Evolutionary conservation across 1,140 invertebrate genomes (phyloP).

Genomic region (Drosophila pandora): DNA sequence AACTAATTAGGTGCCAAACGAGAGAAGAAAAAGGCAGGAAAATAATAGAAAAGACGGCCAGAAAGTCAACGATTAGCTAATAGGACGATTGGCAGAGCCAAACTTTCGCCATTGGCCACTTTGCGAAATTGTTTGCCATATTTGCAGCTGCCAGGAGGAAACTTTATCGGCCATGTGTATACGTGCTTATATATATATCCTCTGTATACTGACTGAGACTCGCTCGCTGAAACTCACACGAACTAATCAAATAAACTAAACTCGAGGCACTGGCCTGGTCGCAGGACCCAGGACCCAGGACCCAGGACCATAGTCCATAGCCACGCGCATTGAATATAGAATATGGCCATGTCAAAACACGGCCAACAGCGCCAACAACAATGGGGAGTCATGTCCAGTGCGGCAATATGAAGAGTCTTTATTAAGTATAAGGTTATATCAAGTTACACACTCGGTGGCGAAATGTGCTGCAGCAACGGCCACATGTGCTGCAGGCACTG

Average conservation of each 20-base stretch:
- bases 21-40: constrained; percentile 26
- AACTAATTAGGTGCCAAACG: constrained; percentile 56
- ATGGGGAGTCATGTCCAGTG: constrained; percentile 30
- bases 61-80: constrained; percentile 75
- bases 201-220: neutral
- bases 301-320: neutral
- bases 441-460: constrained; percentile 66
- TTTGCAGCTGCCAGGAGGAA: constrained; percentile 73
- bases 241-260: constrained; percentile 76
- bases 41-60: constrained; percentile 21
- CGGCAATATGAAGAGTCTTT: constrained; percentile 63
- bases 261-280: constrained; percentile 22
- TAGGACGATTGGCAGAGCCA: constrained; percentile 56
- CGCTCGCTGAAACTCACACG: constrained; percentile 2
- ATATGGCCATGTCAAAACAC: constrained; percentile 19
- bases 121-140: constrained; percentile 81
- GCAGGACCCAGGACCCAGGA: neutral
- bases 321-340: constrained; percentile 50
- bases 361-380: constrained; percentile 33
- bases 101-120: constrained; percentile 73
- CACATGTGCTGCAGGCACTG: constrained; percentile 26
- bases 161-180: constrained; percentile 46
- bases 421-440: constrained; percentile 72
- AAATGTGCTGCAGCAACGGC: constrained; percentile 15
- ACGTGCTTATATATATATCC: constrained; percentile 4